These are phyloP conservation scores for Theonella swinhoei DNA, from an alignment of 37 sponge, comb jelly and placozoan species.

Conservation along the genomic window DNA sequence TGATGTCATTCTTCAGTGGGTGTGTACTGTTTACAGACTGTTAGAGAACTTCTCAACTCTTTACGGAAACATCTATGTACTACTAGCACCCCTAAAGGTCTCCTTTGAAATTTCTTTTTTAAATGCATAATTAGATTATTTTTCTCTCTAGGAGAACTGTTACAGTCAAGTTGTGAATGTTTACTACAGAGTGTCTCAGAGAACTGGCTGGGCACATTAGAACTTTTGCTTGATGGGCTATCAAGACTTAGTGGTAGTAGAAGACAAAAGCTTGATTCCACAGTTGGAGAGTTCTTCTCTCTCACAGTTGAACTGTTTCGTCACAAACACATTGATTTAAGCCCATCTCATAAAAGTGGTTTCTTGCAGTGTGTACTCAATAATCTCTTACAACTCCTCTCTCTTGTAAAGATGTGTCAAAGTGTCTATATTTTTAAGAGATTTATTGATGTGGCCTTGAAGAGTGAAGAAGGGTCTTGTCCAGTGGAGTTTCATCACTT, in stretches of 20 bases:
- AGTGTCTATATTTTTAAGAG: not conserved
- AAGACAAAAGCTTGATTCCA: not conserved
- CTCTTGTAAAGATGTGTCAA: not conserved
- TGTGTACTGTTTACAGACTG: not conserved
- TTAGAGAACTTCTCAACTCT: not conserved
- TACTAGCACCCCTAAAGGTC: not conserved
- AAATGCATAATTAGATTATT: not conserved
- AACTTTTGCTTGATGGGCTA: no score
- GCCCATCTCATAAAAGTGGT: not conserved
- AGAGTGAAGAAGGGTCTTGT: not conserved
- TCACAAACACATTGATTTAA: not conserved
- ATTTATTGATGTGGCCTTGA: not conserved
- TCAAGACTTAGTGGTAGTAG: no score
- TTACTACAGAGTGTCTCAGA: not conserved
- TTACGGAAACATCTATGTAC: not conserved
- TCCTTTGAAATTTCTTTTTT: no score
- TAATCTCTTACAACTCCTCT: not conserved
- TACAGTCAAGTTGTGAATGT: not conserved
- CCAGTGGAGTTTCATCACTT: no score
- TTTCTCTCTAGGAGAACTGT: no score
- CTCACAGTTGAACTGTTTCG: not conserved
- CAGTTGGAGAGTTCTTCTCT: conserved; percentile 6
- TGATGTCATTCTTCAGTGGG: not conserved
- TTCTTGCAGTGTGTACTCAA: not conserved
- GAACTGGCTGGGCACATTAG: no score